These are phyloP conservation scores for Scartelaos histophorus DNA, from an alignment of 2,113 vertebrate species.

Conservation along the genomic window DNA sequence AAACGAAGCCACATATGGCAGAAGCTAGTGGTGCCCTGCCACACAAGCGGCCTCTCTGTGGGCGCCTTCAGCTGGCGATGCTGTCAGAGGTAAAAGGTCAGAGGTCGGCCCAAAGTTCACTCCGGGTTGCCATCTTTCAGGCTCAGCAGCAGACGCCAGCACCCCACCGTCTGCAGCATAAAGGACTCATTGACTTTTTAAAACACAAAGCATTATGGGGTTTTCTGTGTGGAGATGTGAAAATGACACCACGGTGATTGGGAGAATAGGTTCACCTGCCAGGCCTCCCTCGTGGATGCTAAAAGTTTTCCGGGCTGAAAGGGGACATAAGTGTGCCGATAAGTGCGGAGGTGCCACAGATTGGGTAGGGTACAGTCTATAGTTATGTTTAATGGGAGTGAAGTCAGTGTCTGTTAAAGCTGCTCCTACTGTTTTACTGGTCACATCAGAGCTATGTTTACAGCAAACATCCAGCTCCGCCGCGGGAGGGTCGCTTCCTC, in stretches of 20 bases:
- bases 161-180: constrained; percentile 34
- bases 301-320: constrained; percentile 6
- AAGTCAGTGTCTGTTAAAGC: constrained; percentile 73
- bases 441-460: constrained; percentile 70
- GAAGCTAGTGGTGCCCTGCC: constrained; percentile 2
- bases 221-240: background rate
- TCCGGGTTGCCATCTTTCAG: constrained; percentile 47
- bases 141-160: constrained; percentile 44
- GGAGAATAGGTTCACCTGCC: constrained; percentile 21
- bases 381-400: constrained; percentile 64
- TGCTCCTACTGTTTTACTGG: constrained; percentile 77
- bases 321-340: constrained; percentile 15
- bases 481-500: constrained; percentile 74
- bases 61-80: constrained; percentile 53
- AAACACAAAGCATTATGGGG: constrained; percentile 14
- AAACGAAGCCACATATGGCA: background rate
- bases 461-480: constrained; percentile 67
- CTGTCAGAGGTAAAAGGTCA: constrained; percentile 36
- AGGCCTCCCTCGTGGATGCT: background rate
- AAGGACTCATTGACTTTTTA: constrained; percentile 52
- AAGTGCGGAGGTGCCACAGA: constrained; percentile 25
- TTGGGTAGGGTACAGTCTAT: constrained; percentile 41
- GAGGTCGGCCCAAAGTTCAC: constrained; percentile 59
- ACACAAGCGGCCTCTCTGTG: constrained; percentile 45
- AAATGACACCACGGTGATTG: background rate